Conservation (phyloP, 2,888 invertebrate species). For the Megamerina dolium region DNA sequence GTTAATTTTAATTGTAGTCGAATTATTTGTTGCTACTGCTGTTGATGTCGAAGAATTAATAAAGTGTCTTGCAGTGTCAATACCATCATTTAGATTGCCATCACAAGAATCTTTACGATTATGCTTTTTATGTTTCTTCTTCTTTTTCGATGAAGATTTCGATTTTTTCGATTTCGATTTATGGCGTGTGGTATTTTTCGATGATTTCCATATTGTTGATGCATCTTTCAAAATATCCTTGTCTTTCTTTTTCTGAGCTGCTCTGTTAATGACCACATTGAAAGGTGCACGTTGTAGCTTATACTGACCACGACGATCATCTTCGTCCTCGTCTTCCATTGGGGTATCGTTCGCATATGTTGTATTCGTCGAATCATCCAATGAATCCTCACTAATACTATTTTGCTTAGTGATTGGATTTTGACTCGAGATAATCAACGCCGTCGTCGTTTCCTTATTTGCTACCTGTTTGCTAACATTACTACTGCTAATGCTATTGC, state of each 20-base stretch:
- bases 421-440: neutral
- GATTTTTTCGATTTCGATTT: constrained; percentile 8
- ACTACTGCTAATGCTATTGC: no score
- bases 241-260: no score
- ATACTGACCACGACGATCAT: neutral
- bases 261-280: neutral
- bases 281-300: constrained; percentile 2
- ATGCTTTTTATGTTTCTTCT: neutral
- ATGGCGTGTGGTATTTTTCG: neutral
- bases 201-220: no score
- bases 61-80: neutral
- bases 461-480: constrained; percentile 19
- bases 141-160: constrained; percentile 3
- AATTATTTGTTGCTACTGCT: constrained; percentile 20
- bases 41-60: constrained; percentile 6
- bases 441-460: neutral
- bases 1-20: constrained; percentile 37
- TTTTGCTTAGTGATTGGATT: no score
- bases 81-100: no score
- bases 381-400: neutral
- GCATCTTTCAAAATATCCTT: no score
- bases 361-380: constrained; percentile 13
- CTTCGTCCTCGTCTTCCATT: neutral
- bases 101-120: no score
- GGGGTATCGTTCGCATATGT: constrained; percentile 7